Evolutionary conservation across 2,888 invertebrate genomes (phyloP).

Genomic region (Cantharis nigra): DNA sequence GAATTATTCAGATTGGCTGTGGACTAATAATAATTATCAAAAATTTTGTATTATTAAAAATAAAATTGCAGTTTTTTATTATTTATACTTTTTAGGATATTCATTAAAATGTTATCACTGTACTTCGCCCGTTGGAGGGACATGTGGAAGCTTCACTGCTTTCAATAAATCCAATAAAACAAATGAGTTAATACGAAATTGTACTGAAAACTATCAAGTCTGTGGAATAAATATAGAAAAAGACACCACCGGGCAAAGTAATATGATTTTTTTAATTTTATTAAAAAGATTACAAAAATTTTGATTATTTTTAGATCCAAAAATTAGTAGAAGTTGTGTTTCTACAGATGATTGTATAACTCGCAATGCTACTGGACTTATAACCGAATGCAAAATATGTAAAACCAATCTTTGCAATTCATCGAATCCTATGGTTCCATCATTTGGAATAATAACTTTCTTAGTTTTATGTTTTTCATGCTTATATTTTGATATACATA

Average conservation of each 20-base stretch:
- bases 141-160: background rate
- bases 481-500: background rate
- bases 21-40: no score
- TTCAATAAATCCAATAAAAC: background rate
- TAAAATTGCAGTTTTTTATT: no score
- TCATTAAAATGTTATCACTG: background rate
- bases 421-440: background rate
- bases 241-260: no score
- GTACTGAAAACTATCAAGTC: background rate
- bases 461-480: background rate
- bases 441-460: background rate
- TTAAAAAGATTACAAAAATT: background rate
- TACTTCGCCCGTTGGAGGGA: background rate
- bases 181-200: background rate
- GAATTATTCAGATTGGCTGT: no score
- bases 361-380: rapidly evolving
- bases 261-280: no score
- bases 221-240: background rate
- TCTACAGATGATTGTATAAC: background rate
- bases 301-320: background rate
- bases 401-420: background rate
- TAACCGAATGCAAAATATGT: background rate
- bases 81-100: background rate
- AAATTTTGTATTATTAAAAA: no score
- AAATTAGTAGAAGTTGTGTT: background rate